Evolutionary conservation across 2,797 vertebrate species (phyloP).

Genomic region (Carcharodon carcharias): DNA sequence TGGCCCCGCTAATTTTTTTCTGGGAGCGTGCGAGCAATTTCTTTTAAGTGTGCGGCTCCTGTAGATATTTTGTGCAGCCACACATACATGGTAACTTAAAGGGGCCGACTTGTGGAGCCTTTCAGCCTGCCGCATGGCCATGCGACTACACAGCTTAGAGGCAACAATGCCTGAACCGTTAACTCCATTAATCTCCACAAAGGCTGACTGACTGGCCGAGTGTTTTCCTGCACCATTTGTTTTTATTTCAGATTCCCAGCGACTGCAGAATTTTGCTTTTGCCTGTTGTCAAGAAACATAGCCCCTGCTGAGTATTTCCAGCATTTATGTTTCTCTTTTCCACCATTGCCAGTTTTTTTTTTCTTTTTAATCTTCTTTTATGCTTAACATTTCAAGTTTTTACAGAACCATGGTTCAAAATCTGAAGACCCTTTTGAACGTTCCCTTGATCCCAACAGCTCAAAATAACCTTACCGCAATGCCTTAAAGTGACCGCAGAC

Average conservation of each 20-base stretch:
- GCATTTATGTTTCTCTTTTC: neutral
- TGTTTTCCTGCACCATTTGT: neutral
- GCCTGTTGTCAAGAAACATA: neutral
- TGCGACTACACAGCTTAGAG: neutral
- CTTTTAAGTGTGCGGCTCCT: too few relatives aligned
- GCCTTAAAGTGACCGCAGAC: conserved; percentile 20
- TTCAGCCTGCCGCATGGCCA: neutral
- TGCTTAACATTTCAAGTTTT: neutral
- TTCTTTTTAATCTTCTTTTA: neutral
- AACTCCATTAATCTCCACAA: neutral
- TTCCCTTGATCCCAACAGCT: neutral
- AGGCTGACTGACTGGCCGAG: neutral
- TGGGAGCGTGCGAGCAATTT: too few relatives aligned
- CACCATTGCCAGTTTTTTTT: neutral
- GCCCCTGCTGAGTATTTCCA: neutral
- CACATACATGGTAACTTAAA: too few relatives aligned
- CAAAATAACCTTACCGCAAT: neutral
- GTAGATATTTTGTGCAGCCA: too few relatives aligned
- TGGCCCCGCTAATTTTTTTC: too few relatives aligned
- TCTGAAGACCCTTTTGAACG: neutral
- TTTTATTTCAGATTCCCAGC: neutral
- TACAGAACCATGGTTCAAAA: neutral
- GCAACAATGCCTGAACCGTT: neutral
- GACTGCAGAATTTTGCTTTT: neutral
- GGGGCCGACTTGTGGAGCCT: neutral